Evolutionary conservation across 2,888 invertebrate species (phyloP), one percentile per base, ranked within the genome.

Genomic region (Phania funesta): DNA sequence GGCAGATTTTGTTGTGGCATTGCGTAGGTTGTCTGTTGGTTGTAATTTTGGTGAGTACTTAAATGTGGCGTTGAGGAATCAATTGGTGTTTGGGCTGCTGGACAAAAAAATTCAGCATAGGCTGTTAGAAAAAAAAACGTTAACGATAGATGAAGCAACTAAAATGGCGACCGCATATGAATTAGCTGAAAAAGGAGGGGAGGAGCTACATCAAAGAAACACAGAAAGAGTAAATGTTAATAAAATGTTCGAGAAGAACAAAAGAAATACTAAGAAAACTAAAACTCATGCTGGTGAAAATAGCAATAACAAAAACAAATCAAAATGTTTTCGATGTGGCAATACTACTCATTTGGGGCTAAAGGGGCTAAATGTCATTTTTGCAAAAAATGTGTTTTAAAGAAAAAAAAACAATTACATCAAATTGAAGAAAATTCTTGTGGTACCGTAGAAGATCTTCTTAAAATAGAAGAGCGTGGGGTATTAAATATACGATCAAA

Each of bases 111-210:
- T 70, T 0, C 82, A 82, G 41, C 73, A 64, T 32, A 46, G 81
- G 13, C 26, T 79, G 35, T 52, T 78, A 26, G 77, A 83, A 48
- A 78, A 18, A 20, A 80, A 79, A 68, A 52, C 52, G 3, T 56
- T 81, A 22, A 79, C n/a, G n/a, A 46, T 84, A 9, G 78, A 75
- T 3, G 70, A 81, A 7, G 79, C 78, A 29, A 38, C 54, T 11
- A 60, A 24, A 3, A 74, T 73, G 50, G 81, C 68, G 22, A 70
- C 46, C 8, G 79, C 58, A 13, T 74, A 77, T 35, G 75, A 83
- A 58, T 48, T 73, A 29, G 80, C 80, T 32, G 80, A 84, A 62
- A 83, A 76, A 70, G 68, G 68, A 24, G 84, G 75, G 5, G 41
- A 67, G 11, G 76, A 84, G 64, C 32, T 84, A 22, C 84, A 80